phyloP scores from a whole-genome alignment of 2,888 invertebrate genomes.

The Oxytorus armatus region DNA sequence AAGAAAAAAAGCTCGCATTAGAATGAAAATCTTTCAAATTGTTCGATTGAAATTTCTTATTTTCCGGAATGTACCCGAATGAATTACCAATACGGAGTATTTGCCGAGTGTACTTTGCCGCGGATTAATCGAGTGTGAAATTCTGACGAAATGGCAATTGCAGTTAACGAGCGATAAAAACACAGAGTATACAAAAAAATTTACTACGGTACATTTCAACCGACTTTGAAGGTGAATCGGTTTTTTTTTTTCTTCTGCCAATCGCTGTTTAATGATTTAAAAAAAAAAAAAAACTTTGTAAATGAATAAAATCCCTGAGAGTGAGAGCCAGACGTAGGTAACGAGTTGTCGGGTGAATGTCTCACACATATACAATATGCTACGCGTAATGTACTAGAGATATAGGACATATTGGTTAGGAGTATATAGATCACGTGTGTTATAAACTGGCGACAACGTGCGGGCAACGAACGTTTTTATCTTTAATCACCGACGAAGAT shows the following conservation, averaged over 20 bases:
- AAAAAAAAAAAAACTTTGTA: neutral
- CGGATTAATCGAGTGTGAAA: neutral
- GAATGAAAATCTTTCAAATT: neutral
- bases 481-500: conserved; percentile 60
- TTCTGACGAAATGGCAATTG: no score
- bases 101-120: neutral
- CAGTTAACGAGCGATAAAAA: no score
- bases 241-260: no score
- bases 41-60: no score
- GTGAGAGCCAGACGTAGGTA: no score
- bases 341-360: neutral
- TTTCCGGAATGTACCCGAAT: no score
- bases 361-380: no score
- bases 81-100: no score
- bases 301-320: neutral
- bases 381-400: neutral
- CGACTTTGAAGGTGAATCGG: no score
- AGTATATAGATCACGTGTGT: neutral
- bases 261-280: neutral
- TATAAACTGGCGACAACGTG: neutral
- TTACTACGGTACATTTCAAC: no score
- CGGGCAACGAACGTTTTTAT: conserved; percentile 47
- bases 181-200: no score
- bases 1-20: neutral
- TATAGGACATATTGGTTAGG: no score